Conservation (phyloP, 2,888 invertebrate genomes). For the Stenoptilia bipunctidactyla region DNA sequence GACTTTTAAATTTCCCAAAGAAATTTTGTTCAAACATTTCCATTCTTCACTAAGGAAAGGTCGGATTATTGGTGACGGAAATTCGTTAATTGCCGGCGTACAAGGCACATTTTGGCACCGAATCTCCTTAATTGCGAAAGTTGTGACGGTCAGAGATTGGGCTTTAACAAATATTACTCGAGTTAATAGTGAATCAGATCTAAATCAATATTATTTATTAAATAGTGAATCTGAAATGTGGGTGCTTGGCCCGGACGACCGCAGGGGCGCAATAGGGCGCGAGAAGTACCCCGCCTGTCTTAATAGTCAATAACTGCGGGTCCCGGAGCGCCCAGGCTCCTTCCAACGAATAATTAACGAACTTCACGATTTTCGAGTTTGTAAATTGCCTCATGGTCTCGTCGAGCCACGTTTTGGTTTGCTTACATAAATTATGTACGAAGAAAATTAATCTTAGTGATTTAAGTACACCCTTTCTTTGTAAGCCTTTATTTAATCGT, state of each 20-base stretch:
- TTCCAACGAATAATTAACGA: slow-evolving; percentile 67
- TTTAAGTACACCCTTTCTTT: slow-evolving; percentile 51
- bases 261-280: slow-evolving; percentile 48
- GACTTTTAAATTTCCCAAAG: too few relatives aligned
- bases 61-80: too few relatives aligned
- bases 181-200: slow-evolving; percentile 1
- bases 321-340: slow-evolving; percentile 45
- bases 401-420: slow-evolving; percentile 60
- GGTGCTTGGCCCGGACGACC: slow-evolving; percentile 26
- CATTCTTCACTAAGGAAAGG: too few relatives aligned
- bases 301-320: slow-evolving; percentile 67
- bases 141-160: background rate
- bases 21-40: too few relatives aligned
- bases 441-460: slow-evolving; percentile 63
- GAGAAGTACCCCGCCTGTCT: slow-evolving; percentile 35
- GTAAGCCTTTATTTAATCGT: slow-evolving; percentile 11
- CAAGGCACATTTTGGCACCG: too few relatives aligned
- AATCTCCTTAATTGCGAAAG: too few relatives aligned
- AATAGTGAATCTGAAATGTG: slow-evolving; percentile 33
- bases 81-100: too few relatives aligned
- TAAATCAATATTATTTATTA: slow-evolving; percentile 34
- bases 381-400: slow-evolving; percentile 68
- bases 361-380: slow-evolving; percentile 70
- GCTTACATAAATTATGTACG: slow-evolving; percentile 64
- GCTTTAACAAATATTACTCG: slow-evolving; percentile 4